A percentile compares a stretch with the other conserved stretches of the same genome.
phyloP scores from a whole-genome alignment of 2,888 invertebrate species.

The Calliscelio sp. region DNA sequence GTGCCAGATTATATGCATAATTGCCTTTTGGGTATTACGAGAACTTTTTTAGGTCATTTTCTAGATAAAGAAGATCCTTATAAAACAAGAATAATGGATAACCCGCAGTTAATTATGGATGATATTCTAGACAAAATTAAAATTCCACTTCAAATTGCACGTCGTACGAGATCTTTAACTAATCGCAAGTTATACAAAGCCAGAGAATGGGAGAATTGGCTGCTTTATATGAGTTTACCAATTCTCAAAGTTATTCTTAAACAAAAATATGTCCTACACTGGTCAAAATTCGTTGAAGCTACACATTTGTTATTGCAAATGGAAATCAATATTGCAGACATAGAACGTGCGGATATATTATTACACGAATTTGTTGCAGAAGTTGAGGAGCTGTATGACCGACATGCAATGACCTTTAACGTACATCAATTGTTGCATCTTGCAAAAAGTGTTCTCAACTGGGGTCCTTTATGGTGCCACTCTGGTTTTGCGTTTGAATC shows the following conservation, averaged over 20 bases:
- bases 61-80: not conserved
- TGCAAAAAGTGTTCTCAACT: not conserved
- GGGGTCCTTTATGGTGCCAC: conserved; percentile 17
- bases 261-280: too few relatives aligned
- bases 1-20: not conserved
- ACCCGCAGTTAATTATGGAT: not conserved
- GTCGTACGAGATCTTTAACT: not conserved
- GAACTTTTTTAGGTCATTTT: not conserved
- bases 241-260: too few relatives aligned
- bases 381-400: not conserved
- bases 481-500: not conserved
- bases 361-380: not conserved
- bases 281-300: too few relatives aligned
- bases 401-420: not conserved
- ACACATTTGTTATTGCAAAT: not conserved
- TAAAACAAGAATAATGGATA: not conserved
- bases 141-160: not conserved
- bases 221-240: not conserved
- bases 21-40: not conserved
- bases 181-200: not conserved
- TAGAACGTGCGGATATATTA: too few relatives aligned
- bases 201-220: conserved; percentile 2
- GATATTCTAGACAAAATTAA: not conserved
- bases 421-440: conserved; percentile 2
- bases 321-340: not conserved